Percentiles rank a stretch among this genome's conserved stretches.
Evolutionary conservation across 2,888 invertebrate genomes (phyloP).

Genomic region (Galeruca laticollis): DNA sequence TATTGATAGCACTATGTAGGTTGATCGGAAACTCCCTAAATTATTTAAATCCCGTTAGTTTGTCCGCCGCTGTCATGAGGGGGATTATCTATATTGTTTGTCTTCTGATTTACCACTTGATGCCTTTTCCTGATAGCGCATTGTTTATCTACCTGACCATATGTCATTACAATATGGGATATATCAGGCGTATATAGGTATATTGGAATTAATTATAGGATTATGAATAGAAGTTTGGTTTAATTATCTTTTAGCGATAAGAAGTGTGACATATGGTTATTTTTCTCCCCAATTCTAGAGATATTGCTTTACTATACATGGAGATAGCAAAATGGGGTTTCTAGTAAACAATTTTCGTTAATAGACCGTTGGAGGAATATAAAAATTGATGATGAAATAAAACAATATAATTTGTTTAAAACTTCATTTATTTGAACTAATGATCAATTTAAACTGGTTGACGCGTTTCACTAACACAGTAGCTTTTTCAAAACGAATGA

Average conservation of each 20-base stretch:
- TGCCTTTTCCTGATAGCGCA: constrained; percentile 50
- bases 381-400: too few relatives aligned
- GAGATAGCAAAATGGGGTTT: background rate
- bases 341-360: background rate
- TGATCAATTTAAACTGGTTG: too few relatives aligned
- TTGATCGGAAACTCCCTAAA: too few relatives aligned
- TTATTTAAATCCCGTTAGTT: too few relatives aligned
- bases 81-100: constrained; percentile 56
- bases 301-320: background rate
- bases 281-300: constrained; percentile 14
- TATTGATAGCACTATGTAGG: too few relatives aligned
- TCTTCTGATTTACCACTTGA: constrained; percentile 63
- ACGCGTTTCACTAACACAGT: too few relatives aligned
- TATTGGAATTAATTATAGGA: constrained; percentile 45
- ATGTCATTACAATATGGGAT: constrained; percentile 50
- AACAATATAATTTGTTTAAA: too few relatives aligned
- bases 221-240: constrained; percentile 38
- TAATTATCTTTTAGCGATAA: constrained; percentile 45
- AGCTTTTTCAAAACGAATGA: too few relatives aligned
- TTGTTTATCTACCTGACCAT: constrained; percentile 58
- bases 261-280: constrained; percentile 39
- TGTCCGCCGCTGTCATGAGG: constrained; percentile 21
- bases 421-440: too few relatives aligned
- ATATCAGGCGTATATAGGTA: constrained; percentile 14
- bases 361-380: too few relatives aligned